Percentiles rank a stretch among this genome's conserved stretches.
These are phyloP conservation scores for Acholoe squamosa DNA, from an alignment of 2,888 invertebrate species.

Conservation along the genomic window DNA sequence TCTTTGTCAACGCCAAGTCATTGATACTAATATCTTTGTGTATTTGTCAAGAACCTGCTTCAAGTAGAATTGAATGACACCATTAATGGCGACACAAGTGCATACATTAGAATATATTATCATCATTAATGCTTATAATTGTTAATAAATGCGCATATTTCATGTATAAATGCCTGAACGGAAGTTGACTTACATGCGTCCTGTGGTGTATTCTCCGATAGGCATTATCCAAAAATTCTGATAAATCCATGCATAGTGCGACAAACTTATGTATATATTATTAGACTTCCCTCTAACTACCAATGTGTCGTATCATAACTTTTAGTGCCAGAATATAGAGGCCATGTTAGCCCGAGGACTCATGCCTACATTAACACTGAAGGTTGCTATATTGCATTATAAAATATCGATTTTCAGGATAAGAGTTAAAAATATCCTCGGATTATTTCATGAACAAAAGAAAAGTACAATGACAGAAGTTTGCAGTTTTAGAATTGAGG, in stretches of 20 bases:
- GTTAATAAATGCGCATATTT: constrained; percentile 10
- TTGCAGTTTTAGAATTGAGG: too few relatives aligned
- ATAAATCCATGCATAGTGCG: neutral
- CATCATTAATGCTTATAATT: neutral
- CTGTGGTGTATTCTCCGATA: neutral
- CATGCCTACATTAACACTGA: too few relatives aligned
- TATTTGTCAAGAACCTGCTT: neutral
- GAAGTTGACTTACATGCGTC: neutral
- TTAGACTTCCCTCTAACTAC: too few relatives aligned
- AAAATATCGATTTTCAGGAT: too few relatives aligned
- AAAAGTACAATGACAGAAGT: too few relatives aligned
- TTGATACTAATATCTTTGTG: neutral
- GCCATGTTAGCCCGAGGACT: too few relatives aligned
- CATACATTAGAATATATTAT: neutral
- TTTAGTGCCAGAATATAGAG: too few relatives aligned
- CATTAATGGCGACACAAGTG: neutral
- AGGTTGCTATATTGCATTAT: too few relatives aligned
- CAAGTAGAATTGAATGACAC: neutral
- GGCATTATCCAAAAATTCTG: neutral
- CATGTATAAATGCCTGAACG: neutral
- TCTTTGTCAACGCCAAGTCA: neutral
- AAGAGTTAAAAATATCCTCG: too few relatives aligned
- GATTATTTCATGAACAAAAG: too few relatives aligned
- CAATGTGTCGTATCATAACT: too few relatives aligned
- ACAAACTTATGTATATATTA: neutral